Evolutionary conservation across 1,140 invertebrate species (phyloP), one percentile per base, ranked within the genome.

Genomic region (Riptortus pedestris): DNA sequence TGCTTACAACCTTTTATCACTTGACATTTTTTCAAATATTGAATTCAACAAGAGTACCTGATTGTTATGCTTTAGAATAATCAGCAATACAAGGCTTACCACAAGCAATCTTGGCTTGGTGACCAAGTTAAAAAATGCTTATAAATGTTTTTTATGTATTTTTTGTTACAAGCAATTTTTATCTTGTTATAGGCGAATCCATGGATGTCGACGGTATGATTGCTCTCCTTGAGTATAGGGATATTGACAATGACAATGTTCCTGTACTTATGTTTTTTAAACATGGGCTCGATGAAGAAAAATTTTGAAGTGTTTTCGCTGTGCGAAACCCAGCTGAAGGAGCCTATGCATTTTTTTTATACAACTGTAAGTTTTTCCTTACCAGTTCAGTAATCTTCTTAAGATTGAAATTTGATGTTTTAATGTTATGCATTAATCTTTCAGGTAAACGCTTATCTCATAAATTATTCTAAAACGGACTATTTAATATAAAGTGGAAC

Each of bases 201-300:
- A 93, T 94, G 87, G 91, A 96, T 70, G 84, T 86, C 66, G 94
- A 96, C 67, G 93, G 91, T 65, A 86, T 94, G 83, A 86, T 97
- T n/a, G 92, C 85, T 55, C 79, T 97, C 65, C 80, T 92, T 74
- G 93, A 96, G 76, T 97, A 96, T 73, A 86, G 93, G 73, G 91
- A 95, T 31, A 86, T 91, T 60, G 82, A 92, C 69, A 88, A 86
- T 45, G 77, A 84, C 0, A 87, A 85, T 68, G 81, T 85, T 16
- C 93, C 93, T 45, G 83, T 93, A 63, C 78, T 97, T 71, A 92
- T 94, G 85, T 94, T 95, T 76, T 94, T 95, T 77, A 97, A 96
- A 78, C 92, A 96, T 73, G 94, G 92, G 65, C 81, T 97, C 55
- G 82, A 87, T 60, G 93, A 96, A 77, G 93, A 97, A 79, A 97